Conservation (phyloP, 2,888 invertebrate species). For the Leuctra nigra region DNA sequence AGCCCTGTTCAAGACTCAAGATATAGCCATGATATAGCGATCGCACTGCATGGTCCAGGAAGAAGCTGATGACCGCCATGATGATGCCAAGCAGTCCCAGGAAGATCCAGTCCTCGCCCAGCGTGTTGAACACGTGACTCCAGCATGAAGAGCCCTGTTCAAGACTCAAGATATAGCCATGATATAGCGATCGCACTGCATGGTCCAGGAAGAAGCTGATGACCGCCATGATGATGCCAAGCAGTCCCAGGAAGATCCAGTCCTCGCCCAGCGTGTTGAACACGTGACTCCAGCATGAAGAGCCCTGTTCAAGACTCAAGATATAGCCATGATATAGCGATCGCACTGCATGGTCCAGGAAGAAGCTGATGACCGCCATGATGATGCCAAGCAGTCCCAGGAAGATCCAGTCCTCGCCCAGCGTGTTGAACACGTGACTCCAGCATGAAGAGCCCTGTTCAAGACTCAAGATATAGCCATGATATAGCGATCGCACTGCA, state of each 20-base stretch:
- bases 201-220: slow-evolving; percentile 92
- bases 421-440: no score
- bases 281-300: no score
- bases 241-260: slow-evolving; percentile 90
- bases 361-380: slow-evolving; percentile 89
- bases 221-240: slow-evolving; percentile 91
- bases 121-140: no score
- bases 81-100: slow-evolving; percentile 86
- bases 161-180: no score
- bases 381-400: slow-evolving; percentile 86
- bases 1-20: no score
- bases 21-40: slow-evolving; percentile 92
- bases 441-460: no score
- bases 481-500: slow-evolving; percentile 87
- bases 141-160: no score
- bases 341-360: slow-evolving; percentile 89
- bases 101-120: slow-evolving; percentile 98
- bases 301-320: no score
- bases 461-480: no score
- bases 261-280: slow-evolving; percentile 91
- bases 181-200: no score
- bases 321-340: slow-evolving; percentile 92
- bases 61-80: slow-evolving; percentile 89
- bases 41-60: slow-evolving; percentile 89
- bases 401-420: slow-evolving; percentile 98